Evolutionary conservation across 2,888 invertebrate genomes (phyloP), one percentile per base, ranked within the genome.

Genomic region (Therioaphis trifolii): DNA sequence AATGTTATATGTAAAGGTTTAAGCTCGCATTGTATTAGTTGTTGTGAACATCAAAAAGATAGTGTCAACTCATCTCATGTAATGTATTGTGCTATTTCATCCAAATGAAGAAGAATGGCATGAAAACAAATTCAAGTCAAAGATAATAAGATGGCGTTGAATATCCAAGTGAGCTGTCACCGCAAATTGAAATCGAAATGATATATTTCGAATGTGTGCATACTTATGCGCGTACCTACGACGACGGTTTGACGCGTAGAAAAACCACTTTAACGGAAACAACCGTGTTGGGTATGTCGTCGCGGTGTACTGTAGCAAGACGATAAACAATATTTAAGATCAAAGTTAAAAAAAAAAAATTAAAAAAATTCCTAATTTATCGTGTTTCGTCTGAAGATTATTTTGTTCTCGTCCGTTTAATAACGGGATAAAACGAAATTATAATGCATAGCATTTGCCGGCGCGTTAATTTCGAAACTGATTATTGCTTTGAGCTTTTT

Each of bases 1-100:
- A 75, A 66, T 61, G 14, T 66, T 63, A 29, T n/a, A 63, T 1
- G n/a, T 21, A 21, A 27, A 29, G 61, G 27, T 46, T 63, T 43
- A 43, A 21, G 24, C 18, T 5, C 43, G 21, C 21, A n/a, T n/a
- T 75, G 75, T 43, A 27, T n/a, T 29, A 35, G n/a, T 61, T 12
- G 21, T 35, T 49, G 35, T 52, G 4, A 77, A 68, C 52, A 24
- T 68, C 77, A 18, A 66, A 66, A 77, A 49, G 35, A 66, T 68
- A 35, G 68, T 52, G 66, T 77, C 66, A 66, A 66, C 52, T 52
- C 35, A 21, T 49, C 21, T 66, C 18, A 35, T 3, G 18, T 35
- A 52, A 49, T 18, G 66, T 49, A 21, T 77, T 24, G 63, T 77
- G 29, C 52, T 77, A 21, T 66, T 49, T 49, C 46, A 35, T 72